These are phyloP conservation scores for Geodia barretti DNA, from an alignment of 37 sponge, comb jelly and placozoan genomes.

Conservation along the genomic window DNA sequence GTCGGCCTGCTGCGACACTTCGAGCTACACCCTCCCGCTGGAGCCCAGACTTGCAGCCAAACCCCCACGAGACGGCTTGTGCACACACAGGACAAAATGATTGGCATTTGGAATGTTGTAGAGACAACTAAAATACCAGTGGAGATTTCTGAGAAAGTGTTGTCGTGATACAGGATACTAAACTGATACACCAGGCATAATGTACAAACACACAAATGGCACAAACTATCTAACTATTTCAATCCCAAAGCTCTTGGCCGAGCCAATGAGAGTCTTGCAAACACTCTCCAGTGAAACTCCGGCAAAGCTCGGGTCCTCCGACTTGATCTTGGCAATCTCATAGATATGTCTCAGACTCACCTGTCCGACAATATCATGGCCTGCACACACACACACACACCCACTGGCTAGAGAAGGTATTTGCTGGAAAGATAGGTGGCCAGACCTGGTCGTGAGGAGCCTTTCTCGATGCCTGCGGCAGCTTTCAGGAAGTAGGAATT, in stretches of 20 bases:
- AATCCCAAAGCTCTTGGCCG: constrained; percentile 87
- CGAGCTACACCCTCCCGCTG: too few species aligned
- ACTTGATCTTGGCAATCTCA: constrained; percentile 89
- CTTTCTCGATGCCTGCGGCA: constrained; percentile 93
- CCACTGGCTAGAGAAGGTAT: background rate
- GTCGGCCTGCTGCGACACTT: too few species aligned
- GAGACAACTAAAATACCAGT: background rate
- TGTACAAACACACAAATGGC: background rate
- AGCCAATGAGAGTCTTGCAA: constrained; percentile 76
- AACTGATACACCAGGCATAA: too few species aligned
- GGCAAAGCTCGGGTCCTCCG: constrained; percentile 59
- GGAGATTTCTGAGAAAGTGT: background rate
- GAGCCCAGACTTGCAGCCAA: too few species aligned
- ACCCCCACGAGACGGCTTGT: too few species aligned
- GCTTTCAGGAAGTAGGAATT: constrained; percentile 83
- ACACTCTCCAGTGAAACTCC: constrained; percentile 73
- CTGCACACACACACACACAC: constrained; percentile 3
- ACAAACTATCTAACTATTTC: constrained; percentile 40
- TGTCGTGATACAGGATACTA: background rate
- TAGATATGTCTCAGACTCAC: constrained; percentile 85
- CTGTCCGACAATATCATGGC: constrained; percentile 66
- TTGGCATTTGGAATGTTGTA: background rate
- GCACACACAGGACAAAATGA: too few species aligned
- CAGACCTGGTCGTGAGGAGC: constrained; percentile 58
- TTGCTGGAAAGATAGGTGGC: background rate